Evolutionary conservation across 2,113 vertebrate species (phyloP).

Genomic region (Sinocyclocheilus anophthalmus): DNA sequence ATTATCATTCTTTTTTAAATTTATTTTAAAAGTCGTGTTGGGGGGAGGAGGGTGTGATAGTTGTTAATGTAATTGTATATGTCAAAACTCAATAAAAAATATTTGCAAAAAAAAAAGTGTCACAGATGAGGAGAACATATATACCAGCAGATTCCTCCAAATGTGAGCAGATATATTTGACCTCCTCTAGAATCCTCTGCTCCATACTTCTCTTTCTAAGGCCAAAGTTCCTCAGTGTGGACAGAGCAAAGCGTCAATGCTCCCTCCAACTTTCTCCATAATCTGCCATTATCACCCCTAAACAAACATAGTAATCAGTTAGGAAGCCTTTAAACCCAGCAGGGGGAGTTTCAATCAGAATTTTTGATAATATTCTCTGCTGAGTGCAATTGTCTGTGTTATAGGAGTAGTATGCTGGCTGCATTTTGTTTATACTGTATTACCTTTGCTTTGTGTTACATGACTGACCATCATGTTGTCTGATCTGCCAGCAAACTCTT

Average conservation of each 20-base stretch:
- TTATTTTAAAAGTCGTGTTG: no score
- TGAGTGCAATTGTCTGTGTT: not conserved
- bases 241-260: conserved; percentile 67
- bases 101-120: no score
- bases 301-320: not conserved
- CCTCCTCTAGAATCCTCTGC: conserved; percentile 69
- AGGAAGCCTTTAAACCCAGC: not conserved
- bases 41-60: no score
- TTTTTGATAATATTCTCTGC: not conserved
- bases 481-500: conserved; percentile 46
- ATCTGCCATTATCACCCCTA: conserved; percentile 63
- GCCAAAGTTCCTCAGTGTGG: conserved; percentile 73
- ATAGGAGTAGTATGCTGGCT: not conserved
- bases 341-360: not conserved
- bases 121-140: not conserved
- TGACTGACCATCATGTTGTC: conserved; percentile 31
- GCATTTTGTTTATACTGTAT: not conserved
- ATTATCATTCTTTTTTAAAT: no score
- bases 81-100: no score
- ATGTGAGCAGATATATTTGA: conserved; percentile 20
- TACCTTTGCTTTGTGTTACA: conserved; percentile 24
- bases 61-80: no score
- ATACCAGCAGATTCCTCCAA: conserved; percentile 44
- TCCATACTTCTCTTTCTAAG: conserved; percentile 78
- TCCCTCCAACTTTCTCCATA: conserved; percentile 67